Evolutionary conservation across 2,888 invertebrate species (phyloP), one percentile per base, ranked within the genome.

Genomic region (Bellardia bayeri): DNA sequence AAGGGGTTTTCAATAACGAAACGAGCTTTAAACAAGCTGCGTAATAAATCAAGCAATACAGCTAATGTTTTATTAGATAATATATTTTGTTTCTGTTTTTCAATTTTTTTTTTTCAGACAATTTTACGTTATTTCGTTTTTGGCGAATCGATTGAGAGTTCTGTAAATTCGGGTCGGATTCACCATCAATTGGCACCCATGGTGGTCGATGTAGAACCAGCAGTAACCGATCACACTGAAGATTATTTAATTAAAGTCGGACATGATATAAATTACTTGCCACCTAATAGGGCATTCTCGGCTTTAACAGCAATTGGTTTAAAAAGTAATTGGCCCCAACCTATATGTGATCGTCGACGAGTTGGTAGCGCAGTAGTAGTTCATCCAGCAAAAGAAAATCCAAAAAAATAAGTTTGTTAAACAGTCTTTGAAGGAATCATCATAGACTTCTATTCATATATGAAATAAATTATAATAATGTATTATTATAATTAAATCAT

Each of bases 151-250:
- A 94, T 98, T 23, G 94, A 95, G 72, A 94, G 95, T 76, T 96
- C 97, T 0, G 95, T 98, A 76, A 95, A 96, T 89, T 94, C 95
- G 0, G 95, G 95, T 0, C 95, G 98, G 56, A 92, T 98, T n/a
- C 98, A 99, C 93, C 98, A 99, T 92, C 98, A 99, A 92, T 95
- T 98, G 82, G 94, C 96, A 56, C 98, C 98, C 0, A 96, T 97
- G 95, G 93, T 94, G 82, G 93, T 97, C 0, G 94, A 95, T 82
- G 95, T 96, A 89, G 97, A 98, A 91, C 92, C 94, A 0, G 95
- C 95, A 69, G 96, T 97, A 90, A 94, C 95, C 82, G 88, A 94
- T 91, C 96, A 89, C 3, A 91, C 90, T 3, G 89, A 86, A 4
- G 84, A 89, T 23, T 91, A 91, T 82, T 86, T 92, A 3, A 45